phyloP scores from a whole-genome alignment of 2,113 vertebrate species.

The Cyprinodon tularosa region DNA sequence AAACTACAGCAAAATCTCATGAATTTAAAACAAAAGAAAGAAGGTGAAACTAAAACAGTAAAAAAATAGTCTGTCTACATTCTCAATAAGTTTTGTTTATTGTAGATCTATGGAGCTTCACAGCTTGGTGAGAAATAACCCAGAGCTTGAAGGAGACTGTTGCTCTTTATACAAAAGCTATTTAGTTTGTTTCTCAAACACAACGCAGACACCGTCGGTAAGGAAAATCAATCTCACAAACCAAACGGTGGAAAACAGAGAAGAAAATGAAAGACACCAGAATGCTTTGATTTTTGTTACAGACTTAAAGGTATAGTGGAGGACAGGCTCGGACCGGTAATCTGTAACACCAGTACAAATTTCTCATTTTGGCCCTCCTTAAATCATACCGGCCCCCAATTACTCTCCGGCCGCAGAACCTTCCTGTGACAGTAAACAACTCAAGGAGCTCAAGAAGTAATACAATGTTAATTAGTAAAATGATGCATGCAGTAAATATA shows the following conservation, averaged over 20 bases:
- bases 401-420: too few relatives aligned
- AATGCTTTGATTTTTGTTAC: constrained; percentile 62
- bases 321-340: too few relatives aligned
- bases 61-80: constrained; percentile 2
- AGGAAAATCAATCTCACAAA: constrained; percentile 64
- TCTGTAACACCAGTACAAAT: too few relatives aligned
- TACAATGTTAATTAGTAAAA: too few relatives aligned
- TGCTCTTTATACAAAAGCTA: constrained; percentile 56
- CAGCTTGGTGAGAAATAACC: constrained; percentile 59
- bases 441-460: too few relatives aligned
- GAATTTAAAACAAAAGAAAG: not conserved
- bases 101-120: constrained; percentile 34
- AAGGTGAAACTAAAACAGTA: not conserved
- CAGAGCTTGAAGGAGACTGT: constrained; percentile 49
- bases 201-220: constrained; percentile 53
- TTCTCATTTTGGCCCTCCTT: too few relatives aligned
- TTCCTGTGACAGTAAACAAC: too few relatives aligned
- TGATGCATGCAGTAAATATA: too few relatives aligned
- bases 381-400: too few relatives aligned
- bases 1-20: not conserved
- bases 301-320: constrained; percentile 33
- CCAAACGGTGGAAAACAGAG: constrained; percentile 22
- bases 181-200: constrained; percentile 60
- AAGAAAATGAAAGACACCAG: constrained; percentile 51
- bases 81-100: constrained; percentile 22